Base-by-base conservation (phyloP, 23 tunicate species). In the Halocynthia roretzi region DNA sequence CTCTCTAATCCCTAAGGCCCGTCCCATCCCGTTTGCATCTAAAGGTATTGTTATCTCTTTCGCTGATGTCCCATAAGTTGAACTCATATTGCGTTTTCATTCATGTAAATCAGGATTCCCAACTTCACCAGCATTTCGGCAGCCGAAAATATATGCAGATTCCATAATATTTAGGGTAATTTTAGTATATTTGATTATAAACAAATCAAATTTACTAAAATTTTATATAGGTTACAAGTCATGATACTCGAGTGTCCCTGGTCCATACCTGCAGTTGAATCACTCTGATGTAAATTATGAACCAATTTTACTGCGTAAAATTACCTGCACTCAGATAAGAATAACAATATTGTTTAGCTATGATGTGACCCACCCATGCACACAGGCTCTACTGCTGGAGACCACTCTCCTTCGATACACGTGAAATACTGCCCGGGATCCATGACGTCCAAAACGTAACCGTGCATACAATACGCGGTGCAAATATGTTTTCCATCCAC, bases 401-500 rank as follows among this genome's bases (percentile, higher is more conserved):
- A 50, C 89, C 91, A 85, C 54, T 0, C 73, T 69, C 99, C 99
- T 48, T 73, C 80, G 10, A 76, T 54, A 64, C 99, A 96, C 14
- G 84, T 82, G 71, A 82, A 92, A 61, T 73, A 92, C n/a, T 90
- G 92, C 6, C 74, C 85, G 15, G 66, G 76, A 21, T 91, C 88
- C 19, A 69, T 80, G 15, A 75, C 78, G 9, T 80, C 68, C 40
- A 86, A 61, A 18, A 75, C 98, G 78, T 73, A 92, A 56, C 98
- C 98, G 2, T 50, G 74, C 49, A 70, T 77, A 71, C 98, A 92
- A 12, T 86, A 81, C 9, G 96, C 86, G 11, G 91, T 86, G 53
- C 99, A 96, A 20, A 77, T 96, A 61, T 96, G 99, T 14, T 73
- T 72, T 8, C 88, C 91, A 44, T 90, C 96, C 8, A 75, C 78